Evolutionary conservation across 2,797 vertebrate species (phyloP).

Genomic region (Hemitrygon akajei): DNA sequence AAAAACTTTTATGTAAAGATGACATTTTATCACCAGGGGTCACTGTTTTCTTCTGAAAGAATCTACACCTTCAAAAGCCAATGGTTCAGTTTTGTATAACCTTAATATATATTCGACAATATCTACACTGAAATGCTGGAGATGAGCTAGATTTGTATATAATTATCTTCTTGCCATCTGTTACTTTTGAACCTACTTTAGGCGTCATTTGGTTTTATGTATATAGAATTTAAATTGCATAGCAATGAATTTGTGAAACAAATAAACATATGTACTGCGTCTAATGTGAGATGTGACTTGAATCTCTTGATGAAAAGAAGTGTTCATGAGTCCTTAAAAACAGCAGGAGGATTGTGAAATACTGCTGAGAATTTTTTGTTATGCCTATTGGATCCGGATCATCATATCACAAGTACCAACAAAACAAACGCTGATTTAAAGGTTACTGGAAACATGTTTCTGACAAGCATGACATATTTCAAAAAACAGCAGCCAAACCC

Average conservation of each 20-base stretch:
- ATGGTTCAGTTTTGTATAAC: not conserved
- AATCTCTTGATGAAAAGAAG: not conserved
- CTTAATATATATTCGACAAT: slow-evolving; percentile 1
- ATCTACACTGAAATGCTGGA: not conserved
- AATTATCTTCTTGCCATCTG: slow-evolving; percentile 6
- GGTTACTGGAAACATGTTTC: not conserved
- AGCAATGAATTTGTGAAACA: not conserved
- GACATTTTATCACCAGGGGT: slow-evolving; percentile 8
- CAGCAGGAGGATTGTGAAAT: not conserved
- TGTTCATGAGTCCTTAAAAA: not conserved
- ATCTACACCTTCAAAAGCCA: not conserved
- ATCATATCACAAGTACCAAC: not conserved
- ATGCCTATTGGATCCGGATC: not conserved
- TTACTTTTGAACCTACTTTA: not conserved
- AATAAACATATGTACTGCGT: not conserved
- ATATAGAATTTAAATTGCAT: slow-evolving; percentile 30
- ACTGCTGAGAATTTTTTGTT: slow-evolving; percentile 15
- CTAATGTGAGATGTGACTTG: slow-evolving; percentile 23
- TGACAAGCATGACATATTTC: not conserved
- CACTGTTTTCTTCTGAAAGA: slow-evolving; percentile 16
- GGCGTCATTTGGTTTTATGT: slow-evolving; percentile 3
- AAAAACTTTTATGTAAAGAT: not conserved
- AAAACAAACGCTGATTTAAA: slow-evolving; percentile 29
- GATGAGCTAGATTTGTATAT: not conserved
- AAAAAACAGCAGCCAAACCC: not conserved